These are phyloP conservation scores for Drosophila incognita DNA, from an alignment of 2,888 invertebrate genomes.

Conservation along the genomic window DNA sequence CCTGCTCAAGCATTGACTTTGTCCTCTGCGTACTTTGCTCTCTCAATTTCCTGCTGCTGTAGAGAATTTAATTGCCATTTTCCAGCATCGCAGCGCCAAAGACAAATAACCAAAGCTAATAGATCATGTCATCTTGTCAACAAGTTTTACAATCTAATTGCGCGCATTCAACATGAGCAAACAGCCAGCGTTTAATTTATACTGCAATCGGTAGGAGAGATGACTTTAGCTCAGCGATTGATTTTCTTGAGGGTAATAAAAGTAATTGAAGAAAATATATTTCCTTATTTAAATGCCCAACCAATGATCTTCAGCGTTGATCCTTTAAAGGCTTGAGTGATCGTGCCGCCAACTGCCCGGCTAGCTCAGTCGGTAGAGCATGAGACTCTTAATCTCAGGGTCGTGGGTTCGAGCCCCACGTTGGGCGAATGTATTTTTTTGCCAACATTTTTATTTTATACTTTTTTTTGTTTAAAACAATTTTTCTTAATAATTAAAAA, in stretches of 20 bases:
- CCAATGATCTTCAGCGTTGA: neutral
- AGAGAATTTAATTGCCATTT: conserved; percentile 76
- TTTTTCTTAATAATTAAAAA: neutral
- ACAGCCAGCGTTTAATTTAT: conserved; percentile 43
- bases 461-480: neutral
- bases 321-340: conserved; percentile 6
- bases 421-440: conserved; percentile 61
- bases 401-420: conserved; percentile 81
- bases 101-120: conserved; percentile 77
- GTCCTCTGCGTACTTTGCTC: conserved; percentile 50
- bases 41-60: conserved; percentile 42
- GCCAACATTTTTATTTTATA: too few relatives aligned
- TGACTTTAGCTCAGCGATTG: neutral
- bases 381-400: conserved; percentile 80
- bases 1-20: conserved; percentile 33
- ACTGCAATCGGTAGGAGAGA: neutral
- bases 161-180: conserved; percentile 55
- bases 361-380: conserved; percentile 81
- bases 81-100: conserved; percentile 50
- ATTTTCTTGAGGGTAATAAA: neutral
- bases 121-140: conserved; percentile 80
- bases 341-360: conserved; percentile 40
- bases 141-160: conserved; percentile 75
- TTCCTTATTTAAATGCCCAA: neutral
- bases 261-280: neutral